Evolutionary conservation across 1,140 invertebrate genomes (phyloP).

Genomic region (Eupristina koningsbergeri): DNA sequence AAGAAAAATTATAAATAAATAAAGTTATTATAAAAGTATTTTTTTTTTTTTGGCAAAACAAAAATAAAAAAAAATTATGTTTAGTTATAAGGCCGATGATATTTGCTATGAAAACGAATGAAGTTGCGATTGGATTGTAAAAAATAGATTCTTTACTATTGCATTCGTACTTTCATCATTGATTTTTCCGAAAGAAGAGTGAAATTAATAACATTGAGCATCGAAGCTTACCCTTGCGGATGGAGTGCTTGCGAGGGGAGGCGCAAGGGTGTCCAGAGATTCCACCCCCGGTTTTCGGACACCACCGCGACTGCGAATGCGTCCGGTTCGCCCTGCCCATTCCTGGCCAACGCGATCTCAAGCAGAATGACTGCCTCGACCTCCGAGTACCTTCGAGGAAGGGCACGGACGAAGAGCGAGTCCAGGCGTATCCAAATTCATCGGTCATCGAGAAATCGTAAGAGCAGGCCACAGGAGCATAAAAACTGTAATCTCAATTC

Average conservation of each 20-base stretch:
- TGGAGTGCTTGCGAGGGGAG: neutral
- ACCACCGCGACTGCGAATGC: constrained; percentile 9
- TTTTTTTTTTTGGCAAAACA: no score
- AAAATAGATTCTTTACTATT: no score
- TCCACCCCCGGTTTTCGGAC: neutral
- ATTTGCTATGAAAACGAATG: no score
- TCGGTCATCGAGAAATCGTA: constrained; percentile 29
- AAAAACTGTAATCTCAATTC: no score
- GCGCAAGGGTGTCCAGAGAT: neutral
- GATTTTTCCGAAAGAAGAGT: no score
- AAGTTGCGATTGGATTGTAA: no score
- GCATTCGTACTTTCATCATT: no score
- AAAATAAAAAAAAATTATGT: no score
- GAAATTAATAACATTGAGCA: neutral
- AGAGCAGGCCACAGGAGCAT: neutral
- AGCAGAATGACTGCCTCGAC: constrained; percentile 39
- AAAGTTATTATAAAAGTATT: no score
- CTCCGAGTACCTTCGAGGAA: constrained; percentile 25
- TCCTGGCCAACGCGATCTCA: neutral
- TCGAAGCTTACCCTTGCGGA: neutral
- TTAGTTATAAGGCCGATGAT: no score
- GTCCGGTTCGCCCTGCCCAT: neutral
- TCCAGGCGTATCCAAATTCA: constrained; percentile 7
- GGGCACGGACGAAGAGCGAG: neutral
- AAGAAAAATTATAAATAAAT: no score